Conservation (phyloP, 2,888 invertebrate genomes). For the Nymphalis urticae region DNA sequence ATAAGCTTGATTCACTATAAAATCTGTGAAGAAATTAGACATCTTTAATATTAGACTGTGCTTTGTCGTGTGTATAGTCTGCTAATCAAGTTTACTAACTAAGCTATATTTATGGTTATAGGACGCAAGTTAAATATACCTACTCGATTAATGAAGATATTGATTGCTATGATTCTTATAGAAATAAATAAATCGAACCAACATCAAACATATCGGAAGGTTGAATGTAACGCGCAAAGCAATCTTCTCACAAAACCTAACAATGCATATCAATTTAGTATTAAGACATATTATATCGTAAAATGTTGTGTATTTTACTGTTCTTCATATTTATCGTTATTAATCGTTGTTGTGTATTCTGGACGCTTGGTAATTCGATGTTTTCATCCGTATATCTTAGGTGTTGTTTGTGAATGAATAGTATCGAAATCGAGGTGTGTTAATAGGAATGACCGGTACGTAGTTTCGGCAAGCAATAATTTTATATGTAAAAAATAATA, state of each 20-base stretch:
- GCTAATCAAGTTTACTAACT: not conserved
- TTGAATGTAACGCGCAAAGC: constrained; percentile 39
- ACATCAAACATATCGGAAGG: constrained; percentile 63
- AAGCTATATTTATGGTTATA: constrained; percentile 41
- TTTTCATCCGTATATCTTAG: constrained; percentile 28
- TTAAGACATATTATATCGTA: constrained; percentile 47
- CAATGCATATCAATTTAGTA: constrained; percentile 68
- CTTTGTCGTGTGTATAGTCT: constrained; percentile 10
- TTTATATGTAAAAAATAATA: constrained; percentile 32
- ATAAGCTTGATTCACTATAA: too few species aligned
- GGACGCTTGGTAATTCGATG: constrained; percentile 30
- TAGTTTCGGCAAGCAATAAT: constrained; percentile 37
- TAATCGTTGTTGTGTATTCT: constrained; percentile 42
- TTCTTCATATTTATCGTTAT: constrained; percentile 49
- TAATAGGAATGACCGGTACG: constrained; percentile 13
- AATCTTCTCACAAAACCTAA: constrained; percentile 40
- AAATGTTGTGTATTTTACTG: constrained; percentile 29
- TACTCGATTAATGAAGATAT: not conserved
- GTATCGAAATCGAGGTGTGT: constrained; percentile 23
- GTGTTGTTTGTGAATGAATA: constrained; percentile 33
- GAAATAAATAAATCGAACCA: constrained; percentile 49
- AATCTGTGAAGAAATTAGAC: not conserved
- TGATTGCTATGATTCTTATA: constrained; percentile 8
- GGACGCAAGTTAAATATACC: constrained; percentile 65
- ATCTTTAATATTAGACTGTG: constrained; percentile 1